Base-by-base conservation (phyloP, 2,113 vertebrate species). In the Chamaetylas fuelleborni region DNA sequence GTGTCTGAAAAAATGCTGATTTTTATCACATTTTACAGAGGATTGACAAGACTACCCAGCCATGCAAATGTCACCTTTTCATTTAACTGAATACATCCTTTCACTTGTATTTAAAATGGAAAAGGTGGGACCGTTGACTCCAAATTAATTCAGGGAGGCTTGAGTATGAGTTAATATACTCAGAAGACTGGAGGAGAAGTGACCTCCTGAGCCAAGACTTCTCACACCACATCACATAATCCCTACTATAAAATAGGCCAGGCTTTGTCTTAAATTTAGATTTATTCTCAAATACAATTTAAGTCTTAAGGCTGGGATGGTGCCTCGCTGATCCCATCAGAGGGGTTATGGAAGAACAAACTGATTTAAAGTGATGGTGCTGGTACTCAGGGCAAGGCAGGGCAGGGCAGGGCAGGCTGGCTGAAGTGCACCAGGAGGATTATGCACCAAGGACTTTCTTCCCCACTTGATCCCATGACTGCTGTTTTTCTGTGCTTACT, bases 371-470 rank as follows among this genome's bases (percentile, higher is more conserved):
- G 38, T 29, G 43, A 22, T 1, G 38, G 50, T 81, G 90, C 61
- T 36, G 50, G 56, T 2, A 28, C 53, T 34, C 36, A 36, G 36
- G 36, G n/a, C n/a, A n/a, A n/a, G n/a, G 36, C 25, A 58, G 88
- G 71, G 72, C 53, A 86, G 79, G 78, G 57, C 74, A 92, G 60
- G 58, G 64, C 78, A 92, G 61, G 60, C 45, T 81, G 6, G 1
- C 22, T 31, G 50, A 38, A 0, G 2, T 1, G 8, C 3, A 0
- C 36, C 34, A 62, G 34, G 0, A 40, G 73, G 66, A 50, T 34
- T 22, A 8, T 6, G 15, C 50, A 70, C 12, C 33, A 34, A 36
- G 58, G 67, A 65, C 57, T 43, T 54, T 73, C 58, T 8, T 78
- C 40, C 28, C 60, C 25, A 29, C 19, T 7, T 3, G 24, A 11